Evolutionary conservation across 2,888 invertebrate genomes (phyloP), one percentile per base, ranked within the genome.

Genomic region (Drosophila vallismaia): DNA sequence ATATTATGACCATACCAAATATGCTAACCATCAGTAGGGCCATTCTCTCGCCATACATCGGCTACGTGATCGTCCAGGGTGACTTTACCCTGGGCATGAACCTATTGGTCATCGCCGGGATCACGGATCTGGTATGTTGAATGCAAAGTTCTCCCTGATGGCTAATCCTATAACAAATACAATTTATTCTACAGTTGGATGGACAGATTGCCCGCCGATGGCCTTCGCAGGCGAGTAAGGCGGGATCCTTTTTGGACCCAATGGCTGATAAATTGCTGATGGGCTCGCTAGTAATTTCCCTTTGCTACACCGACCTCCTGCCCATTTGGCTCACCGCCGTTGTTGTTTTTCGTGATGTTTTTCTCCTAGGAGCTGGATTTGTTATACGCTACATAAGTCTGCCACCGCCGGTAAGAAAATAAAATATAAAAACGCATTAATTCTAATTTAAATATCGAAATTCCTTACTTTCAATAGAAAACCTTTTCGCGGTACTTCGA

Each of bases 201-300:
- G 99, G 99, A 6, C 98, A 96, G 94, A 98, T 99, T 89, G 99
- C 99, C 0, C 94, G 99, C 63, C 96, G 95, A 54, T 98, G 96
- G 94, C 94, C 95, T 71, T 95, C 95, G 33, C 99, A 99, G 91
- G 95, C 97, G 26, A 97, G 98, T 29, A 96, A 97, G 90, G 94
- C 98, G 89, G 99, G 99, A 0, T 98, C 98, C 64, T 98, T 98
- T 88, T 92, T 99, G 12, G 99, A 99, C 92, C 99, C 99, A 0
- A 94, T 98, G 93, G 99, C 99, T 2, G 99, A 99, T 91, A 99
- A 99, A 93, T 93, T 99, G 38, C 93, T 99, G 2, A 95, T 99
- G 76, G 97, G 96, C 9, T 96, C 97, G 1, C 92, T 99, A 58
- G 98, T 98, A 87, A 92, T 98, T 53, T 94, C 97, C 0, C 93